Percentiles rank a stretch among this genome's conserved stretches.
phyloP scores from a whole-genome alignment of 2,797 vertebrate genomes.

The Urosaurus nigricauda region DNA sequence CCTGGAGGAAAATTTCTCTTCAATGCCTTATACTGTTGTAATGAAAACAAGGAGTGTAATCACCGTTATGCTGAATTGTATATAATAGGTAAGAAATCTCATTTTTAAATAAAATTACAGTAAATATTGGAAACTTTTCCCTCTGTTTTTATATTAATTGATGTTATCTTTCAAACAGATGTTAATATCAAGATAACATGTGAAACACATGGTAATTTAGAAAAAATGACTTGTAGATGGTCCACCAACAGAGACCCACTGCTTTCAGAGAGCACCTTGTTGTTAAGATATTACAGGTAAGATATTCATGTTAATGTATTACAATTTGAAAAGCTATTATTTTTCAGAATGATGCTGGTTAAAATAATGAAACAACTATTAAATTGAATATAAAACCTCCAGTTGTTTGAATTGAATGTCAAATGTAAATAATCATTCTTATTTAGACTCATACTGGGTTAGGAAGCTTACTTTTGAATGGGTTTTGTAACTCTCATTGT shows the following conservation, averaged over 20 bases:
- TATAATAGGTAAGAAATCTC: slow-evolving; percentile 85
- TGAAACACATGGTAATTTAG: slow-evolving; percentile 86
- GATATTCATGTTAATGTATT: slow-evolving; percentile 43
- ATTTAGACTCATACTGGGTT: neutral
- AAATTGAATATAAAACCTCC: no score
- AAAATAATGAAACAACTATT: neutral
- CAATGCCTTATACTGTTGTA: slow-evolving; percentile 87
- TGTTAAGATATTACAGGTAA: slow-evolving; percentile 80
- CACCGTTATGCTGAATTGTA: slow-evolving; percentile 89
- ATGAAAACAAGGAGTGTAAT: slow-evolving; percentile 77
- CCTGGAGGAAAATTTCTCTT: slow-evolving; percentile 81
- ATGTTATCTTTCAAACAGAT: slow-evolving; percentile 80
- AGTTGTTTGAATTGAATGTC: neutral
- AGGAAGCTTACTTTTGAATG: no score
- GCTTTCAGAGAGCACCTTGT: slow-evolving; percentile 74
- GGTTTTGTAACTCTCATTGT: neutral
- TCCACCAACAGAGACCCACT: slow-evolving; percentile 69
- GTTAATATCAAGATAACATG: slow-evolving; percentile 84
- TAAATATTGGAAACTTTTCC: neutral
- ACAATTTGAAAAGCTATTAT: neutral
- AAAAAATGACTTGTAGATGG: slow-evolving; percentile 93
- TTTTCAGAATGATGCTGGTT: neutral
- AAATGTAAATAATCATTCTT: neutral
- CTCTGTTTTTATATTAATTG: slow-evolving; percentile 58
- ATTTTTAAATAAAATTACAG: slow-evolving; percentile 42